Base-by-base conservation (phyloP, 2,797 vertebrate species). In the Pantherophis alleghaniensis region DNA sequence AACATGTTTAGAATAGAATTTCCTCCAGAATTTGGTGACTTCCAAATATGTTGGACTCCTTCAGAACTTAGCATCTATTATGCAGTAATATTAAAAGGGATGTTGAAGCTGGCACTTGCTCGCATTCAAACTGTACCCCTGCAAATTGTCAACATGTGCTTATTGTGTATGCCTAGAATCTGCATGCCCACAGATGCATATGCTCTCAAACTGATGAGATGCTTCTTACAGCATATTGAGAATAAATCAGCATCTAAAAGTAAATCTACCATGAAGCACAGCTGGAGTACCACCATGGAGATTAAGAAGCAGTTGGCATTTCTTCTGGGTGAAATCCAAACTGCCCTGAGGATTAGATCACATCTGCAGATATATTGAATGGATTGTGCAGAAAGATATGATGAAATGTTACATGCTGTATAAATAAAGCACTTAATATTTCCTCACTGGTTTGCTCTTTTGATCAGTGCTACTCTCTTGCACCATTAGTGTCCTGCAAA, bases 361-460 rank as follows among this genome's bases (percentile, higher is more conserved):
- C 20, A 10, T n/a, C 59, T 66, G 57, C 47, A 61, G 37, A 51
- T 63, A 59, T 37, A 11, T 22, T 66, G 32, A 7, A 53, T 22
- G 57, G 56, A 18, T 20, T 83, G 88, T 61, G 86, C 63, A 26
- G 83, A 51, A 94, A 94, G 63, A 60, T 92, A 91, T 90, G 11
- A 2, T 4, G 1, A 61, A 57, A 32, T 24, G 20, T 60, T 88
- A 12, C n/a, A 6, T 26, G 24, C 47, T 53, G 12, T 9, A 79
- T 47, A 59, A 59, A 24, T 32, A 18, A 22, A 63, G 47, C 53
- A 24, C 9, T 63, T 22, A 1, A 7, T 37, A 26, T 47, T 59
- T 91, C 59, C 20, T 28, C 24, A 22, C 66, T 37, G 18, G 55
- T 12, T 74, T 26, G 3, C 37, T 12, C 1, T 0, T 47, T 88